Evolutionary conservation across 2,888 invertebrate genomes (phyloP).

Genomic region (Rhingia campestris): DNA sequence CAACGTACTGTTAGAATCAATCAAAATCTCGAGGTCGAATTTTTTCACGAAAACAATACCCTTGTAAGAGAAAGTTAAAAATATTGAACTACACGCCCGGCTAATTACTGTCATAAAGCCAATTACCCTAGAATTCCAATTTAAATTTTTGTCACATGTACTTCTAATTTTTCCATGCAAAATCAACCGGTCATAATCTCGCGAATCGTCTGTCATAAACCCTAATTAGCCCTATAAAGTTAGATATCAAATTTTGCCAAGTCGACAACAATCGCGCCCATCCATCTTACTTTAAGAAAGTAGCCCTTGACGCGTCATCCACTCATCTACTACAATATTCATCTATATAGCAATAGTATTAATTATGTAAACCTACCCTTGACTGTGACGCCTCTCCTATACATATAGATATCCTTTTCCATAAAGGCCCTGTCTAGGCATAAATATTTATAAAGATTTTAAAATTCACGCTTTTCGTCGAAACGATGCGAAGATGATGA

Average conservation of each 20-base stretch:
- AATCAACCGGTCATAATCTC: slow-evolving; percentile 41
- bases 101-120: no score
- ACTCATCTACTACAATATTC: slow-evolving; percentile 35
- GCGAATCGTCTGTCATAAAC: slow-evolving; percentile 57
- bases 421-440: slow-evolving; percentile 6
- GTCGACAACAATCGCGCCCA: slow-evolving; percentile 46
- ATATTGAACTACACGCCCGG: no score
- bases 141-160: background rate
- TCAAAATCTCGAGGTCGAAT: no score
- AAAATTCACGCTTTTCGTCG: slow-evolving; percentile 61
- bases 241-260: slow-evolving; percentile 58
- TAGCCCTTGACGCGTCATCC: slow-evolving; percentile 38
- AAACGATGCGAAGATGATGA: slow-evolving; percentile 9
- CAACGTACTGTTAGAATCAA: no score
- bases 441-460: slow-evolving; percentile 69
- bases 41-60: no score
- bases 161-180: slow-evolving; percentile 53
- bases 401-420: slow-evolving; percentile 3
- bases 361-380: slow-evolving; percentile 59
- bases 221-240: slow-evolving; percentile 69
- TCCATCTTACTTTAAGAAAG: slow-evolving; percentile 49
- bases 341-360: slow-evolving; percentile 51
- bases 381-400: background rate
- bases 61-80: no score
- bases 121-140: background rate